These are phyloP conservation scores for Bryconaethiops microstoma DNA, from an alignment of 2,797 vertebrate genomes.

Conservation along the genomic window DNA sequence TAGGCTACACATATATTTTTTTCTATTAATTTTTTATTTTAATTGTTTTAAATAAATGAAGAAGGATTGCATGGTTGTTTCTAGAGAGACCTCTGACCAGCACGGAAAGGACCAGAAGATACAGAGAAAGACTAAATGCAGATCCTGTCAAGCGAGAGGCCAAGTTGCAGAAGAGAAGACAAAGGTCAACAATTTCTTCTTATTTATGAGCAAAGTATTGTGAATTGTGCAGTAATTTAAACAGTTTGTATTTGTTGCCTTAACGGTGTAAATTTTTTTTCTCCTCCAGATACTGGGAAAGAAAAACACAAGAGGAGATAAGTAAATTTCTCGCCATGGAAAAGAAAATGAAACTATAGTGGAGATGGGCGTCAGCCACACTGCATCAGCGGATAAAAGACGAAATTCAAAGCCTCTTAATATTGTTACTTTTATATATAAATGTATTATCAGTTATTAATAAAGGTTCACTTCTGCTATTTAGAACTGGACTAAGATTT, in stretches of 20 bases:
- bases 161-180: slow-evolving; percentile 26
- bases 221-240: background rate
- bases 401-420: background rate
- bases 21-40: background rate
- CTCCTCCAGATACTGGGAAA: slow-evolving; percentile 30
- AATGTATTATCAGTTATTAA: background rate
- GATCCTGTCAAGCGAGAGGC: slow-evolving; percentile 32
- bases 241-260: background rate
- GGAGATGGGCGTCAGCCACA: slow-evolving; percentile 27
- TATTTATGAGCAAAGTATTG: background rate
- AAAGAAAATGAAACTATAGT: slow-evolving; percentile 35
- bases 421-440: background rate
- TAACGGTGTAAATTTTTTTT: background rate
- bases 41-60: background rate
- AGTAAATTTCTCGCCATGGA: slow-evolving; percentile 34
- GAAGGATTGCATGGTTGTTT: background rate
- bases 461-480: background rate
- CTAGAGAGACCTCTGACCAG: slow-evolving; percentile 15
- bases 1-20: background rate
- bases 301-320: slow-evolving; percentile 30
- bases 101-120: slow-evolving; percentile 15
- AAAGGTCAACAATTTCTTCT: slow-evolving; percentile 22
- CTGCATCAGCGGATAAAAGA: slow-evolving; percentile 28
- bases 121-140: slow-evolving; percentile 40
- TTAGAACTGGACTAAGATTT: background rate